phyloP scores from a whole-genome alignment of 2,888 invertebrate species.

The Reticulitermes lucifugus region DNA sequence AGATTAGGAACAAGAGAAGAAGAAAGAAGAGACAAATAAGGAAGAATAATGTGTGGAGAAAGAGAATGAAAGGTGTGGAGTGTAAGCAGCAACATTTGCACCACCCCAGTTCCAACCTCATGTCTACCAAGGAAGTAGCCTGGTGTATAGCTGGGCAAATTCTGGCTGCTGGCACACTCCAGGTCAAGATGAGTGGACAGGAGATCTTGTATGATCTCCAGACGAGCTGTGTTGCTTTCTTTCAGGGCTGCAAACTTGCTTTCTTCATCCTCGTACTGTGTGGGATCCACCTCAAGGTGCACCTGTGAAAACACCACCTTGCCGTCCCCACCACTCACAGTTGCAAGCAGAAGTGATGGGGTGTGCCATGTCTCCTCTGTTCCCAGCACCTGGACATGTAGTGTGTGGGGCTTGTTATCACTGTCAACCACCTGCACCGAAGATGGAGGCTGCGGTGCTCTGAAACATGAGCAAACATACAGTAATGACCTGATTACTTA shows the following conservation, averaged over 20 bases:
- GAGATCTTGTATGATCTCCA: conserved; percentile 83
- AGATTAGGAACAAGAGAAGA: too few relatives aligned
- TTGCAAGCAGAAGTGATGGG: conserved; percentile 81
- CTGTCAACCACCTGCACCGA: conserved; percentile 59
- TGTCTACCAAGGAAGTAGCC: conserved; percentile 86
- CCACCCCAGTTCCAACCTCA: conserved; percentile 68
- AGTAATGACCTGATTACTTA: too few relatives aligned
- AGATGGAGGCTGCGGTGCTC: conserved; percentile 57
- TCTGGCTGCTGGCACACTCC: conserved; percentile 65
- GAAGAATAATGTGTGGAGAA: too few relatives aligned
- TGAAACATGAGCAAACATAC: not conserved
- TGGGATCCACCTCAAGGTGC: conserved; percentile 84
- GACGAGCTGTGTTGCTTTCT: conserved; percentile 75
- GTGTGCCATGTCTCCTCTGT: conserved; percentile 91
- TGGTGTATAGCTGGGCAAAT: conserved; percentile 66
- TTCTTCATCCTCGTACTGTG: conserved; percentile 73
- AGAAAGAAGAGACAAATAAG: too few relatives aligned
- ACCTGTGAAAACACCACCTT: conserved; percentile 62
- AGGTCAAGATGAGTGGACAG: conserved; percentile 77
- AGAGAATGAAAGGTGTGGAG: too few relatives aligned
- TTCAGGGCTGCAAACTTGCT: conserved; percentile 69
- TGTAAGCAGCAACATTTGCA: too few relatives aligned
- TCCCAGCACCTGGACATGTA: conserved; percentile 82
- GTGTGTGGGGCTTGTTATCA: conserved; percentile 73
- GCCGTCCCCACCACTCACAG: conserved; percentile 64